phyloP scores from a whole-genome alignment of 2,888 invertebrate species.

The Dolichopus griseipennis region DNA sequence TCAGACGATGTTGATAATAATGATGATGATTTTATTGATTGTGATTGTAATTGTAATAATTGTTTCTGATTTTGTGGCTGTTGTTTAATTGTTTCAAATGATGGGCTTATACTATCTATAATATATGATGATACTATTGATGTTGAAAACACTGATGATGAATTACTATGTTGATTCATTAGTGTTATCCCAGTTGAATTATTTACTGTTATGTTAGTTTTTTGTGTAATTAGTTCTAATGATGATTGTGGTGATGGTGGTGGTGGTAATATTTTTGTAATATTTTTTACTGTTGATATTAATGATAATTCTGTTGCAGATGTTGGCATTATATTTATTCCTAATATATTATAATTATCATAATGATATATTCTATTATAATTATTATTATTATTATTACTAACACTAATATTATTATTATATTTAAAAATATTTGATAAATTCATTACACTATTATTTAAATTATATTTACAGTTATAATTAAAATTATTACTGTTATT shows the following conservation, averaged over 20 bases:
- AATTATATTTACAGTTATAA: neutral
- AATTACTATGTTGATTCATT: too few relatives aligned
- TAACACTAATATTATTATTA: neutral
- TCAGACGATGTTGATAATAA: neutral
- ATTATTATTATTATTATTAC: neutral
- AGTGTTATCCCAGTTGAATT: slow-evolving; percentile 11
- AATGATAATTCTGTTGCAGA: neutral
- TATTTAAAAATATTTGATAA: neutral
- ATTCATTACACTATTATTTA: neutral
- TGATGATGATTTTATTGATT: neutral
- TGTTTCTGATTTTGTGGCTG: too few relatives aligned
- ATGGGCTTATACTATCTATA: too few relatives aligned
- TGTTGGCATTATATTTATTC: neutral
- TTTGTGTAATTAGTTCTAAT: slow-evolving; percentile 17
- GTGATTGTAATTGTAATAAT: too few relatives aligned
- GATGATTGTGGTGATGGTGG: slow-evolving; percentile 14
- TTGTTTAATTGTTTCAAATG: too few relatives aligned
- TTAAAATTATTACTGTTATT: neutral
- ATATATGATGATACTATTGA: neutral
- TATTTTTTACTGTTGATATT: neutral
- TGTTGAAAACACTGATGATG: neutral
- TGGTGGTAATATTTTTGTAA: neutral
- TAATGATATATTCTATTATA: neutral
- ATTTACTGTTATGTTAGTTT: slow-evolving; percentile 16
- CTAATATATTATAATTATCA: neutral